Evolutionary conservation across 2,888 invertebrate species (phyloP).

Genomic region (Epinotia ramella): DNA sequence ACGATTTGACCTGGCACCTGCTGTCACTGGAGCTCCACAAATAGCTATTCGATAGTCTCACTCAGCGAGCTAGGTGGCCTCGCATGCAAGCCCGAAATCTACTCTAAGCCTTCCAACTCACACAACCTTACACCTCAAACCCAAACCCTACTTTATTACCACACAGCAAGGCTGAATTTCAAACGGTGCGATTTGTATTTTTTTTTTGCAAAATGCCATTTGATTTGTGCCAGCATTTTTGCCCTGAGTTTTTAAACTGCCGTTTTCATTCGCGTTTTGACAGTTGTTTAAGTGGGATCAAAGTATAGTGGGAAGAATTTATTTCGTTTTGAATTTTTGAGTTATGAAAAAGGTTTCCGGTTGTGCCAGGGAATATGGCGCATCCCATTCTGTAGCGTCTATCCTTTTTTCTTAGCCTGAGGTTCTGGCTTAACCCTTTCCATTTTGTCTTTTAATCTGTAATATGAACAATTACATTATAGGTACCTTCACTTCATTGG

Average conservation of each 20-base stretch:
- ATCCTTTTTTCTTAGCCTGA: no score
- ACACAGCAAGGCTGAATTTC: background rate
- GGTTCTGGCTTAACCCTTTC: no score
- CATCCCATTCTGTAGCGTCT: no score
- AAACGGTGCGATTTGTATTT: background rate
- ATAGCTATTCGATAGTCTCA: conserved; percentile 41
- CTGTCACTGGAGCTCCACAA: conserved; percentile 24
- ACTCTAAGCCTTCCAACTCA: conserved; percentile 9
- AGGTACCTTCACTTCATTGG: no score
- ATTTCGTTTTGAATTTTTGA: conserved; percentile 5
- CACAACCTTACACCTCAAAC: conserved; percentile 3
- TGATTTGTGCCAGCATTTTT: conserved; percentile 37
- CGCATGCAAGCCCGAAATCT: conserved; percentile 39
- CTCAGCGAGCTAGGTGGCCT: conserved; percentile 27
- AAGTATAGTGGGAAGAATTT: background rate
- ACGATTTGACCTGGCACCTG: conserved; percentile 10
- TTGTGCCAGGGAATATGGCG: no score
- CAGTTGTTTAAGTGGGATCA: conserved; percentile 22
- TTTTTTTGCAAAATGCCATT: conserved; percentile 29
- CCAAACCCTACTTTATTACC: conserved; percentile 14
- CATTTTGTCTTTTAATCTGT: no score
- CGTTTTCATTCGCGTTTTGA: conserved; percentile 34
- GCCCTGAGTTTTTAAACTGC: conserved; percentile 15
- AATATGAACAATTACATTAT: no score
- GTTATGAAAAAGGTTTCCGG: background rate